Evolutionary conservation across 1,140 invertebrate genomes (phyloP).

Genomic region (Orchesella cincta): DNA sequence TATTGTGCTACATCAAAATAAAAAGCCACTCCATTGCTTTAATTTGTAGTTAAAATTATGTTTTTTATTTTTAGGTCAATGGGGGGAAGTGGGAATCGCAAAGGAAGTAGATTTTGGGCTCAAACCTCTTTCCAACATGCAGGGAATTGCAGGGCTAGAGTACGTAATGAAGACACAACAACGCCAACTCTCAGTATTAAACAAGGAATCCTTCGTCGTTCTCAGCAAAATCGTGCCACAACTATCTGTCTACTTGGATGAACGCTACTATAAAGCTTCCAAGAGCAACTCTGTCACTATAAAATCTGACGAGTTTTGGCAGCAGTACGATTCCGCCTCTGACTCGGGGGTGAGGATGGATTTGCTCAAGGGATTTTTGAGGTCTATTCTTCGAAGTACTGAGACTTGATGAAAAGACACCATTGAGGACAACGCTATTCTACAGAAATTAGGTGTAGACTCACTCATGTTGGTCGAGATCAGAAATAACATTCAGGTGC

Average conservation of each 20-base stretch:
- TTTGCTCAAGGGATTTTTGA: neutral
- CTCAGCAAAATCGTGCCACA: neutral
- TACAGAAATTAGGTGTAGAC: slow-evolving; percentile 8
- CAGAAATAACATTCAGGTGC: neutral
- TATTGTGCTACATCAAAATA: no score
- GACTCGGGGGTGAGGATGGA: neutral
- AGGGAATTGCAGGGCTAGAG: neutral
- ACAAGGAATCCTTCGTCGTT: neutral
- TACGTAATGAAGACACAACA: neutral
- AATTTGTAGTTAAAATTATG: no score
- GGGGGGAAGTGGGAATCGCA: neutral
- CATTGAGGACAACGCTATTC: neutral
- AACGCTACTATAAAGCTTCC: neutral
- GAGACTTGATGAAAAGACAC: neutral
- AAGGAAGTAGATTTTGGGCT: neutral
- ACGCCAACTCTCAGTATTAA: neutral
- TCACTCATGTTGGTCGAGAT: slow-evolving; percentile 8
- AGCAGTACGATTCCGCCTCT: neutral
- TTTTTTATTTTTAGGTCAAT: no score
- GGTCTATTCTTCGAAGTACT: neutral
- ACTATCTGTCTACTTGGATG: neutral
- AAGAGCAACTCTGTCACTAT: neutral
- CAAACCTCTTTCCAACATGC: neutral
- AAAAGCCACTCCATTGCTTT: no score
- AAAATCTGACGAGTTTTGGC: slow-evolving; percentile 3